phyloP scores from a whole-genome alignment of 1,140 invertebrate species.

The Ceratina japonica region DNA sequence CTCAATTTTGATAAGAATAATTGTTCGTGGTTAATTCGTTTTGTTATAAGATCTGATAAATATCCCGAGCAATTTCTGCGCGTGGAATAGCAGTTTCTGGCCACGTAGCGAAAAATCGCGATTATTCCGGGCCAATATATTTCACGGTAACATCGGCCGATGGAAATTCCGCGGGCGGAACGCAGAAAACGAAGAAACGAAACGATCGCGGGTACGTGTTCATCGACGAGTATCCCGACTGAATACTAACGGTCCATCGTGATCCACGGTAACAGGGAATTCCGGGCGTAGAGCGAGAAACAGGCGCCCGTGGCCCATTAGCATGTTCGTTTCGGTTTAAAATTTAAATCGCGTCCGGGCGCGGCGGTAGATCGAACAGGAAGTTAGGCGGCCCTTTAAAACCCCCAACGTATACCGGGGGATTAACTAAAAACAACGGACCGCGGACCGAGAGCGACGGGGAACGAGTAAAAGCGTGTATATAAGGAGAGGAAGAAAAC shows the following conservation, averaged over 20 bases:
- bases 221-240: background rate
- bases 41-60: background rate
- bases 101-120: background rate
- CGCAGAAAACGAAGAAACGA: background rate
- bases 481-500: conserved; percentile 3
- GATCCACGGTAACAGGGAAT: conserved; percentile 57
- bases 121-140: background rate
- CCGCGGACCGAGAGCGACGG: background rate
- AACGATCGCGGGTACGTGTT: background rate
- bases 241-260: conserved; percentile 66
- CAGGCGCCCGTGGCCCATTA: conserved; percentile 39
- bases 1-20: no score
- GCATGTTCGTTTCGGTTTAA: conserved; percentile 63
- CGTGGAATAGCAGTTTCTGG: background rate
- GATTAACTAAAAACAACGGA: background rate
- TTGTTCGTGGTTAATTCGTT: no score
- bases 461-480: background rate
- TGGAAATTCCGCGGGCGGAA: background rate
- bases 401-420: conserved; percentile 37
- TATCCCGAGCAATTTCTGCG: background rate
- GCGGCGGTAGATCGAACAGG: conserved; percentile 41
- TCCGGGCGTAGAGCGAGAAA: background rate
- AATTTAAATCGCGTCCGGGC: conserved; percentile 62
- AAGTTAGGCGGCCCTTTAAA: conserved; percentile 69
- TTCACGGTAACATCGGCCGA: background rate